A percentile compares a stretch with the other conserved stretches of the same genome.
phyloP scores from a whole-genome alignment of 1,140 invertebrate species.

The Microplitis demolitor region DNA sequence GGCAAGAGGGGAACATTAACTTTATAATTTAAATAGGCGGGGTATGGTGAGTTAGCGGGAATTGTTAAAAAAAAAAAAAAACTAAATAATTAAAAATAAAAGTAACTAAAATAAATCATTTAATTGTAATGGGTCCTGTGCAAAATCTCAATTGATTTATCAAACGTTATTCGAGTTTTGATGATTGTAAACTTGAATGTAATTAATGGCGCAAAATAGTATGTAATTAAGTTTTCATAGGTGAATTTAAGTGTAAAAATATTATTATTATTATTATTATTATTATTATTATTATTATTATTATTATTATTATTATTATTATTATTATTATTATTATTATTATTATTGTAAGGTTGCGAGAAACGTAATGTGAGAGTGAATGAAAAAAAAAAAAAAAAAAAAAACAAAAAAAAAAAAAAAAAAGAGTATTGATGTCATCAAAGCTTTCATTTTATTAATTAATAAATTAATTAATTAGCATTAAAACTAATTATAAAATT shows the following conservation, averaged over 20 bases:
- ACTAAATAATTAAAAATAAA: conserved; percentile 1
- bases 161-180: conserved; percentile 40
- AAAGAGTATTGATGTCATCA: not conserved
- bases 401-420: not conserved
- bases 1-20: not conserved
- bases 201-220: not conserved
- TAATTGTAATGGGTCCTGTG: conserved; percentile 53
- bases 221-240: not conserved
- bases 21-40: not conserved
- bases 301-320: conserved; percentile 38
- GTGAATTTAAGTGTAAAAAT: conserved; percentile 37
- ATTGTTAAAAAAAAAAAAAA: conserved; percentile 15
- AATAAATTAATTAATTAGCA: too few relatives aligned
- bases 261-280: conserved; percentile 3
- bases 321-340: conserved; percentile 36
- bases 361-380: not conserved
- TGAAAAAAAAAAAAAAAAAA: not conserved
- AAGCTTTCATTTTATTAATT: conserved; percentile 10
- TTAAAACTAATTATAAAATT: conserved; percentile 7
- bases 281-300: conserved; percentile 11
- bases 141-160: conserved; percentile 51
- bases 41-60: not conserved
- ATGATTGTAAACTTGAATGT: not conserved
- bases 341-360: too few relatives aligned
- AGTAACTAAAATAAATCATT: conserved; percentile 28